phyloP scores from a whole-genome alignment of 2,888 invertebrate genomes.

The Ceramica pisi region DNA sequence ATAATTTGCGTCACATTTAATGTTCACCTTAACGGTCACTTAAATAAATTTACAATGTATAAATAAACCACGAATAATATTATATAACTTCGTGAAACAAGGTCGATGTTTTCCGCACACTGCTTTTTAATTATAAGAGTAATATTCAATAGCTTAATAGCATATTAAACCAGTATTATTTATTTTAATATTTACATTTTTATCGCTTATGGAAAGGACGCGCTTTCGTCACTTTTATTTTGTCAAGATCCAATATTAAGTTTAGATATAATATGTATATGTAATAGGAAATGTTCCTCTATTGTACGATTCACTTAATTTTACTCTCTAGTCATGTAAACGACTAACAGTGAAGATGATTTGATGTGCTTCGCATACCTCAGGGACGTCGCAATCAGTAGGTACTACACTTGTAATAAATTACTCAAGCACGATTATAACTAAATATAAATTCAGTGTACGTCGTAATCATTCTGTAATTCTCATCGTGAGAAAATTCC shows the following conservation, averaged over 20 bases:
- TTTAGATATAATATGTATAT: conserved; percentile 29
- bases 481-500: conserved; percentile 41
- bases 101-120: conserved; percentile 1
- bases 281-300: conserved; percentile 44
- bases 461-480: conserved; percentile 43
- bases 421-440: conserved; percentile 33
- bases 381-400: conserved; percentile 29
- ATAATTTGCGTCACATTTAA: conserved; percentile 12
- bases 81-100: conserved; percentile 7
- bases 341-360: conserved; percentile 38
- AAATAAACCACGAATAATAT: conserved; percentile 16
- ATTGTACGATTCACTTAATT: conserved; percentile 38
- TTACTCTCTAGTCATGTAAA: conserved; percentile 62
- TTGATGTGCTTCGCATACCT: conserved; percentile 44
- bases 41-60: conserved; percentile 27
- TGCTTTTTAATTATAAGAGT: conserved; percentile 12
- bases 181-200: conserved; percentile 31
- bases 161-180: conserved; percentile 57
- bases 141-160: conserved; percentile 21
- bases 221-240: conserved; percentile 24
- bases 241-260: conserved; percentile 23
- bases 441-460: conserved; percentile 42
- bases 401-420: conserved; percentile 39
- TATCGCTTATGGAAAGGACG: conserved; percentile 2
- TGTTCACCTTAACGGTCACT: conserved; percentile 14